phyloP scores from a whole-genome alignment of 2,888 invertebrate genomes.

The Ochropleura leucogaster region DNA sequence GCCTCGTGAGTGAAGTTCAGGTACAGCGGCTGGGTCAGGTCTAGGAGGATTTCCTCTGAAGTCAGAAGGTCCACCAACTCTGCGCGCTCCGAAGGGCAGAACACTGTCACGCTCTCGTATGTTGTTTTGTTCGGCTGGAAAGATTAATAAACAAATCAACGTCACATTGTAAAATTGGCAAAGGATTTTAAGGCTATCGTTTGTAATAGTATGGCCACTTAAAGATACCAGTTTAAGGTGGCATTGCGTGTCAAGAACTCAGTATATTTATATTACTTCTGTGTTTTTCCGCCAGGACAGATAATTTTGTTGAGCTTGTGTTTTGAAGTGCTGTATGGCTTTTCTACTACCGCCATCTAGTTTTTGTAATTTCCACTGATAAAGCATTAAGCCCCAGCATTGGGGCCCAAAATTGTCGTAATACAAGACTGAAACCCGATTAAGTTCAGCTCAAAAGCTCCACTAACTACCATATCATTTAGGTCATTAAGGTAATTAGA shows the following conservation, averaged over 20 bases:
- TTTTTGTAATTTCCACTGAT: background rate
- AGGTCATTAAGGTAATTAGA: slow-evolving; percentile 46
- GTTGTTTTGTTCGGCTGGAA: slow-evolving; percentile 93
- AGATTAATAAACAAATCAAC: slow-evolving; percentile 5
- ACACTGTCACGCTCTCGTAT: slow-evolving; percentile 96
- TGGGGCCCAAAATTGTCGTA: background rate
- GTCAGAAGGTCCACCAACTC: slow-evolving; percentile 93
- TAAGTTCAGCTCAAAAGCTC: background rate
- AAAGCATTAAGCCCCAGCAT: background rate
- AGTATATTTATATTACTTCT: background rate
- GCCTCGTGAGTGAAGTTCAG: slow-evolving; percentile 96
- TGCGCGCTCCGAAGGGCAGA: slow-evolving; percentile 94
- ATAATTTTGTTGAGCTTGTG: background rate
- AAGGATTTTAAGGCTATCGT: background rate
- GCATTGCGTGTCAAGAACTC: background rate
- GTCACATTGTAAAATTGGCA: background rate
- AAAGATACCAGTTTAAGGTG: background rate
- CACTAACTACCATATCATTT: slow-evolving; percentile 3
- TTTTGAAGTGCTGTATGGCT: background rate
- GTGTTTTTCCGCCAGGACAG: background rate
- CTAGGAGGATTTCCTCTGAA: slow-evolving; percentile 94
- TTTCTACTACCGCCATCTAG: background rate
- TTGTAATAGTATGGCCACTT: background rate
- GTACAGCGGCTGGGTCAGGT: slow-evolving; percentile 95
- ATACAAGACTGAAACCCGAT: background rate